Percentiles rank a stretch among this genome's conserved stretches.
These are phyloP conservation scores for Craniophora ligustri DNA, from an alignment of 2,888 invertebrate genomes.

Conservation along the genomic window DNA sequence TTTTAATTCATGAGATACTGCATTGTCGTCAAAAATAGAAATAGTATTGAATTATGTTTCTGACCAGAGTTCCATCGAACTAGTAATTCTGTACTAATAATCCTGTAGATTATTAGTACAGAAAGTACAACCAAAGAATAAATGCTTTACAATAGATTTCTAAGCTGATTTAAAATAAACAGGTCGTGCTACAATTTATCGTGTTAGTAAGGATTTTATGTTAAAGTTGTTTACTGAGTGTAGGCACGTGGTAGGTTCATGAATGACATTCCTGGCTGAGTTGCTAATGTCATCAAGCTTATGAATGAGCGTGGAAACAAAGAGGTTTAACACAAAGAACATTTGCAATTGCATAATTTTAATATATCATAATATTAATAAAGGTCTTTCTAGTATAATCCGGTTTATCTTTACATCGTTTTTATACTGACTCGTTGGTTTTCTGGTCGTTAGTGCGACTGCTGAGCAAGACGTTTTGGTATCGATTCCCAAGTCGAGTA, in stretches of 20 bases:
- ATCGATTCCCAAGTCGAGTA: too few relatives aligned
- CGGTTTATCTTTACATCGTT: not conserved
- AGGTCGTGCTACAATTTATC: slow-evolving; percentile 10
- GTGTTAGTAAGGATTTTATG: slow-evolving; percentile 25
- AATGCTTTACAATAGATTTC: too few relatives aligned
- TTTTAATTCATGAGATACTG: too few relatives aligned
- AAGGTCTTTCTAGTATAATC: not conserved
- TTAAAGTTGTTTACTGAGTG: slow-evolving; percentile 35
- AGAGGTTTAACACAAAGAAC: slow-evolving; percentile 34
- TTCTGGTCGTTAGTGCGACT: too few relatives aligned
- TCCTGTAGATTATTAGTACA: too few relatives aligned
- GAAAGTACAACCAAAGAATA: too few relatives aligned
- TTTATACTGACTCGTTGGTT: not conserved
- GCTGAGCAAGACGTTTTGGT: too few relatives aligned
- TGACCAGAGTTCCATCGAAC: too few relatives aligned
- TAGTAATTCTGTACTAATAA: too few relatives aligned
- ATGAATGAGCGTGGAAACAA: slow-evolving; percentile 45
- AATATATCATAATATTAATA: slow-evolving; percentile 6
- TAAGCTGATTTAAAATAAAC: not conserved
- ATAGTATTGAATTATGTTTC: too few relatives aligned
- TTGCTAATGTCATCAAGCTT: slow-evolving; percentile 25
- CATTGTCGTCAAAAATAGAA: too few relatives aligned
- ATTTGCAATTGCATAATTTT: slow-evolving; percentile 31
- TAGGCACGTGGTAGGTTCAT: slow-evolving; percentile 35
- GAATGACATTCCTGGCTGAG: slow-evolving; percentile 35